Evolutionary conservation across 1,140 invertebrate species (phyloP), one percentile per base, ranked within the genome.

Genomic region (Drosophila melanogaster): DNA sequence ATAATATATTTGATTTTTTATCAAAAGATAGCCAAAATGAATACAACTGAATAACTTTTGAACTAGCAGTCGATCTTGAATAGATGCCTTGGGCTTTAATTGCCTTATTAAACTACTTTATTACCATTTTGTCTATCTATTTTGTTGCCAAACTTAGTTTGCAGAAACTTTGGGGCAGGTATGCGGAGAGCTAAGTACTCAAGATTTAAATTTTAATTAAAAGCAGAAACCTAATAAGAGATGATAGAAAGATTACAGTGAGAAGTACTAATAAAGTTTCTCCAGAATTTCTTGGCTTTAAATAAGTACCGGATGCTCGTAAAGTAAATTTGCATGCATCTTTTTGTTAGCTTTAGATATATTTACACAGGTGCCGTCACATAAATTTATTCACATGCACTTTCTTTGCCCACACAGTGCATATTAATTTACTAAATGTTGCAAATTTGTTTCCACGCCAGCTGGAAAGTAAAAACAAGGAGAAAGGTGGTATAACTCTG

Each of bases 391-490:
- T 70, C 57, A 54, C 57, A 37, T 55, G 49, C 59, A n/a, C 15
- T 67, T 65, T 30, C 69, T 22, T 47, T 56, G 33, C 38, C 62
- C 66, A 56, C 51, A 74, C 57, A 74, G 26, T 75, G 72, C 71
- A 75, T 66, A 47, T 66, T 76, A 76, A 75, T 75, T 75, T 58
- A 53, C 24, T 66, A 40, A 56, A 55, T 62, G 35, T 17, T 53
- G 38, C 14, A 17, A 43, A 55, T 69, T 37, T 15, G 49, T 70
- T 57, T 70, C 41, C 64, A 70, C 38, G 47, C 41, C 3, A 56
- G 33, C 6, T 33, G 46, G 8, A 19, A 47, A 35, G 35, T 19
- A 4, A 46, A 22, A 19, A n/a, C 15, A 41, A 12, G 14, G 10
- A 35, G 22, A 22, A 12, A 43, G 30, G 26, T 14, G 41, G 15